A percentile compares a stretch with the other conserved stretches of the same genome.
Conservation (phyloP, 1,140 invertebrate genomes). For the Aleiodes sp. region DNA sequence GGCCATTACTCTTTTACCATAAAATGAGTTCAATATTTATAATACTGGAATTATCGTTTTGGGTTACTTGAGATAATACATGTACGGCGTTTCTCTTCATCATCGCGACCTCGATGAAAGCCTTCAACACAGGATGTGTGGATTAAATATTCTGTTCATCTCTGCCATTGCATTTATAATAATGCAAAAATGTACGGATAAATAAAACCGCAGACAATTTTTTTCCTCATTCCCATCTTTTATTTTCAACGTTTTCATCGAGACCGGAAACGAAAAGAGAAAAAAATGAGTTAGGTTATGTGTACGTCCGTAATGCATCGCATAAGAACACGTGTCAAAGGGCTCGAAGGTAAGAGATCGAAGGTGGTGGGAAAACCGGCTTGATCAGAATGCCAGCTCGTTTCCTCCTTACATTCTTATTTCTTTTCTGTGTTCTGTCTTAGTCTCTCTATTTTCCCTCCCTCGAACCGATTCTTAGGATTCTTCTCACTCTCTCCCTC, state of each 20-base stretch:
- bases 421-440: not conserved
- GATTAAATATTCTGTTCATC: conserved; percentile 4
- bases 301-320: conserved; percentile 1
- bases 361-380: conserved; percentile 33
- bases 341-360: conserved; percentile 24
- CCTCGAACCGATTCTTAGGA: not conserved
- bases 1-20: conserved; percentile 27
- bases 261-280: no score
- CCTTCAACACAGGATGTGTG: conserved; percentile 3
- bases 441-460: conserved; percentile 18
- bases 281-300: no score
- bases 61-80: conserved; percentile 15
- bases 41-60: conserved; percentile 17
- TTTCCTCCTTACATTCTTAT: not conserved
- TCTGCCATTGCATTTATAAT: not conserved
- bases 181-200: no score
- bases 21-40: conserved; percentile 30
- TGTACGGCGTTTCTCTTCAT: not conserved
- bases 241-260: no score
- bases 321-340: conserved; percentile 29
- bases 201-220: no score
- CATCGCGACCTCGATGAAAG: conserved; percentile 14
- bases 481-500: conserved; percentile 3
- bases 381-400: conserved; percentile 27
- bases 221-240: no score